Base-by-base conservation (phyloP, 2,888 invertebrate species). In the Halictus quadricinctus region DNA sequence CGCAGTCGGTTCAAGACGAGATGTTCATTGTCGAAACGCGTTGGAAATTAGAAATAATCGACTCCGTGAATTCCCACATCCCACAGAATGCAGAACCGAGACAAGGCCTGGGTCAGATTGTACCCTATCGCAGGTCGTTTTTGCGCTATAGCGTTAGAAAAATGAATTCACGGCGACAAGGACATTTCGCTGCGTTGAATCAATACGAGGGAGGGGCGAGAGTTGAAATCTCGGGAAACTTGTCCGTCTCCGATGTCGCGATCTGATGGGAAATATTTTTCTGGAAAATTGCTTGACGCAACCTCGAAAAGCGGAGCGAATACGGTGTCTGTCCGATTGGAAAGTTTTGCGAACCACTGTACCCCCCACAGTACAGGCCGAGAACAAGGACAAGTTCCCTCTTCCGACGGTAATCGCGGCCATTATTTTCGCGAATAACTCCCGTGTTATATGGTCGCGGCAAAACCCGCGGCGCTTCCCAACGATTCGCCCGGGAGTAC, bases 321-420 rank as follows among this genome's bases (percentile, higher is more conserved):
- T 10, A n/a, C 3, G 54, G 8, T 43, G 8, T 43, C 4, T 43
- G 0, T 43, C 4, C 8, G 8, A 0, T 8, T 43, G 6, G 8
- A 21, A 21, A 29, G 25, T 29, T 29, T 15, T 15, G 13, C 29
- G 7, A 15, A 25, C 64, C 64, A 29, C 64, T 29, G 36, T 66
- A 36, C 10, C 15, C 36, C 36, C 36, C 36, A 29, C 36, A 7
- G 50, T 18, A 6, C 48, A 54, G 2, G 12, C 25, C 29, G 25
- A 18, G 36, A 66, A 15, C 41, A 77, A 78, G 60, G 78, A 41
- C 70, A 36, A n/a, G 13, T 21, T 74, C 18, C 60, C 12, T 10
- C 21, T 36, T 66, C 29, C 18, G 36, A 18, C 41, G 41, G 21
- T 41, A 41, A 69, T 43, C 69, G 41, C 43, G 41, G 69, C 43